Percentiles rank a stretch among this genome's conserved stretches.
These are phyloP conservation scores for Caenorhabditis brenneri DNA, from an alignment of 1,140 invertebrate species.

Conservation along the genomic window DNA sequence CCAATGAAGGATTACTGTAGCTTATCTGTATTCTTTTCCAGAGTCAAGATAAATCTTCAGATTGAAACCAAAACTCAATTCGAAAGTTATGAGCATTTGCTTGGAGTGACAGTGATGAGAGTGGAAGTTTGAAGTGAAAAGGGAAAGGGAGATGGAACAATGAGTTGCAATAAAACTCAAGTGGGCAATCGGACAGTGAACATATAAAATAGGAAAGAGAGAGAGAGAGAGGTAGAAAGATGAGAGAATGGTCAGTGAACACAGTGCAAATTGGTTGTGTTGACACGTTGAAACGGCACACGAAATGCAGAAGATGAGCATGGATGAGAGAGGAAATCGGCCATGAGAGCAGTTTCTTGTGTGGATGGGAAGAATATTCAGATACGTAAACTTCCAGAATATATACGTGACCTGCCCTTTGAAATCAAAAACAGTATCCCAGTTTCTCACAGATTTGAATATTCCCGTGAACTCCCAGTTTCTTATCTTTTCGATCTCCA, in stretches of 20 bases:
- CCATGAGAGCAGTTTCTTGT: too few relatives aligned
- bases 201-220: neutral
- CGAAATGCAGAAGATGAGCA: too few relatives aligned
- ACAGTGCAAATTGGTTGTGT: neutral
- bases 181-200: conserved; percentile 36
- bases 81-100: neutral
- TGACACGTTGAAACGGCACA: neutral
- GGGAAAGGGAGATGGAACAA: neutral
- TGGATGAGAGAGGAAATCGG: too few relatives aligned
- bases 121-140: neutral
- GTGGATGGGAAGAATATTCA: too few relatives aligned
- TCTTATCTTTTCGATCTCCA: neutral
- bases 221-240: neutral
- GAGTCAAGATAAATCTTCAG: too few relatives aligned
- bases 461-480: neutral
- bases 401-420: too few relatives aligned
- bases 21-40: too few relatives aligned
- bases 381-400: too few relatives aligned
- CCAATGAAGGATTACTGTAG: too few relatives aligned
- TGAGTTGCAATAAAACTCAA: conserved; percentile 26
- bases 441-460: neutral
- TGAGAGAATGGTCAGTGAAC: neutral
- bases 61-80: too few relatives aligned
- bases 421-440: neutral
- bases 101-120: neutral